A percentile compares a stretch with the other conserved stretches of the same genome.
Evolutionary conservation across 2,888 invertebrate species (phyloP).

Genomic region (Drosophila limbata): DNA sequence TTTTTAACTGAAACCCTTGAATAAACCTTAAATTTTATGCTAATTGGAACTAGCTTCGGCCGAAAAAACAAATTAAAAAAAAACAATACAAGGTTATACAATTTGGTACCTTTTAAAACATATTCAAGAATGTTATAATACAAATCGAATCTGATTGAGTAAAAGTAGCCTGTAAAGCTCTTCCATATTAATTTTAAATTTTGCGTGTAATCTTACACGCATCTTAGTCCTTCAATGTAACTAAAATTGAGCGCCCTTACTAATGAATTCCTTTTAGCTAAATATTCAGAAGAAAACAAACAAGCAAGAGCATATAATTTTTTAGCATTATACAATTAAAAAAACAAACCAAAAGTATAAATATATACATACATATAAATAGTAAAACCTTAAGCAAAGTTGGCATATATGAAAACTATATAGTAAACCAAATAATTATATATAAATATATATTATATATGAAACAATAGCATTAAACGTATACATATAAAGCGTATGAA

Average conservation of each 20-base stretch:
- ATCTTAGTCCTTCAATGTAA: slow-evolving; percentile 69
- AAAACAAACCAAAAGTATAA: slow-evolving; percentile 50
- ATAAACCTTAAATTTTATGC: slow-evolving; percentile 55
- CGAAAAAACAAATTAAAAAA: slow-evolving; percentile 37
- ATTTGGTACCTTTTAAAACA: slow-evolving; percentile 82
- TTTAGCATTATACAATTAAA: slow-evolving; percentile 77
- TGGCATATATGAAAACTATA: slow-evolving; percentile 67
- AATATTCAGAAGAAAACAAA: slow-evolving; percentile 78
- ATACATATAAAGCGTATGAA: slow-evolving; percentile 58
- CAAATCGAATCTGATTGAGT: slow-evolving; percentile 54
- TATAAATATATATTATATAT: slow-evolving; percentile 54
- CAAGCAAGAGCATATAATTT: slow-evolving; percentile 75
- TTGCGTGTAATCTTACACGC: slow-evolving; percentile 35
- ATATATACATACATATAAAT: slow-evolving; percentile 46
- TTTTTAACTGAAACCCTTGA: slow-evolving; percentile 58
- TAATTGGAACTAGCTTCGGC: slow-evolving; percentile 63
- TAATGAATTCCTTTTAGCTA: slow-evolving; percentile 84
- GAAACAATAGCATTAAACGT: slow-evolving; percentile 43
- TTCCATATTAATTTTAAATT: slow-evolving; percentile 74
- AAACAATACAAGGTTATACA: slow-evolving; percentile 68
- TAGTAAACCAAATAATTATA: slow-evolving; percentile 65
- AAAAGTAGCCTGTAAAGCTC: slow-evolving; percentile 75
- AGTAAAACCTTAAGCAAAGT: slow-evolving; percentile 56
- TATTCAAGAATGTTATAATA: slow-evolving; percentile 66
- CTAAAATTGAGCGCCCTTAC: slow-evolving; percentile 78